phyloP scores from a whole-genome alignment of 2,113 vertebrate species.

The Mesocricetus auratus region DNA sequence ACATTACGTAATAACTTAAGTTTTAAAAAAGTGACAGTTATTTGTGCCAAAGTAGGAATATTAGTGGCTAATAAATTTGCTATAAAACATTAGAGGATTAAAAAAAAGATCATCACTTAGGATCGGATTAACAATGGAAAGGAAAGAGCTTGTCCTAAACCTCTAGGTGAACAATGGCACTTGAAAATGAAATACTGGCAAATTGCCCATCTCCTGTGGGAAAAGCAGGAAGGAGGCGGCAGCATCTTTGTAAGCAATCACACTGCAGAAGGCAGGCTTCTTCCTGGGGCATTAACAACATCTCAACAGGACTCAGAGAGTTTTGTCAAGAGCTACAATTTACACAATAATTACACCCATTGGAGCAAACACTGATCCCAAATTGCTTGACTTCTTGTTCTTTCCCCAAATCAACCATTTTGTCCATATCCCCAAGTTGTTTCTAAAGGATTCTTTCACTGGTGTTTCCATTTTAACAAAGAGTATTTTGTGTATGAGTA shows the following conservation, averaged over 20 bases:
- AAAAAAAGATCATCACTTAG: constrained; percentile 81
- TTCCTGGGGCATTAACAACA: constrained; percentile 82
- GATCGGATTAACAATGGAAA: constrained; percentile 85
- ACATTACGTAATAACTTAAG: constrained; percentile 79
- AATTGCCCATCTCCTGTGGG: constrained; percentile 86
- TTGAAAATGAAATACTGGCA: constrained; percentile 87
- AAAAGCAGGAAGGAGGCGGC: constrained; percentile 76
- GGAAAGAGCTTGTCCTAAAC: constrained; percentile 81
- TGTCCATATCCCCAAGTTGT: constrained; percentile 43
- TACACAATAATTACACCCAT: constrained; percentile 85
- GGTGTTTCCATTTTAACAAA: constrained; percentile 57
- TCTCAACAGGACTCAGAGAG: constrained; percentile 83
- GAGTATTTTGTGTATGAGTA: background rate
- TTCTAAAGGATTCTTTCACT: constrained; percentile 63
- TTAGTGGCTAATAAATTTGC: constrained; percentile 83
- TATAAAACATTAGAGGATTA: constrained; percentile 82
- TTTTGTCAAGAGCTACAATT: constrained; percentile 85
- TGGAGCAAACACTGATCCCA: constrained; percentile 77
- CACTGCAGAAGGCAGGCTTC: constrained; percentile 64
- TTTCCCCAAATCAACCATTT: constrained; percentile 54
- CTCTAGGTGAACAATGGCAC: constrained; percentile 86
- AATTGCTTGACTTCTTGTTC: constrained; percentile 71
- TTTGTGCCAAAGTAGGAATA: constrained; percentile 65
- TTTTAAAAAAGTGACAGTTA: constrained; percentile 70
- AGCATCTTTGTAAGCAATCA: constrained; percentile 84